phyloP scores from a whole-genome alignment of 2,113 vertebrate genomes.

The Pseudopodoces humilis region DNA sequence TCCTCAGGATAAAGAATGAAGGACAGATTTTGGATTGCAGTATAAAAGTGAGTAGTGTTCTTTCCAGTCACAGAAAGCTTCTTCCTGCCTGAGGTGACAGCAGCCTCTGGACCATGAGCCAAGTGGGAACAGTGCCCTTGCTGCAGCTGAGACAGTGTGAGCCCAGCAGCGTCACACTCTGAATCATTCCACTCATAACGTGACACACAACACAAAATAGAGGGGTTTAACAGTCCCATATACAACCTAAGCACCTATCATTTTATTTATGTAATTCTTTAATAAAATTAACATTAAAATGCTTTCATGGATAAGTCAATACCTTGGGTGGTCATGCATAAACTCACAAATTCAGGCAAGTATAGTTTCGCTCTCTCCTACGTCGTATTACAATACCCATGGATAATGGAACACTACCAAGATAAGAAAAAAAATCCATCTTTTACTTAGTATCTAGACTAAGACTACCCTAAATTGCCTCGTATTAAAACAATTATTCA shows the following conservation, averaged over 20 bases:
- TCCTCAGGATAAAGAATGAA: not conserved
- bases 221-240: not conserved
- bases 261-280: not conserved
- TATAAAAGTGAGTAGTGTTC: not conserved
- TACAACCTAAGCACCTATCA: not conserved
- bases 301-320: not conserved
- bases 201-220: not conserved
- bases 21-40: not conserved
- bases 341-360: not conserved
- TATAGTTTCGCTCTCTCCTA: not conserved
- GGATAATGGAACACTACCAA: not conserved
- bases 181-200: not conserved
- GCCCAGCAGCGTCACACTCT: not conserved
- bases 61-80: not conserved
- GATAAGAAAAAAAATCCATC: not conserved
- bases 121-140: not conserved
- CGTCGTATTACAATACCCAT: not conserved
- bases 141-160: not conserved
- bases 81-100: not conserved
- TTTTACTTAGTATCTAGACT: not conserved
- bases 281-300: not conserved
- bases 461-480: not conserved
- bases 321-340: not conserved
- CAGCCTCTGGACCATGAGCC: not conserved
- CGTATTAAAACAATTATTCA: not conserved